These are phyloP conservation scores for Spodoptera frugiperda DNA, from an alignment of 1,140 invertebrate genomes.

Conservation along the genomic window DNA sequence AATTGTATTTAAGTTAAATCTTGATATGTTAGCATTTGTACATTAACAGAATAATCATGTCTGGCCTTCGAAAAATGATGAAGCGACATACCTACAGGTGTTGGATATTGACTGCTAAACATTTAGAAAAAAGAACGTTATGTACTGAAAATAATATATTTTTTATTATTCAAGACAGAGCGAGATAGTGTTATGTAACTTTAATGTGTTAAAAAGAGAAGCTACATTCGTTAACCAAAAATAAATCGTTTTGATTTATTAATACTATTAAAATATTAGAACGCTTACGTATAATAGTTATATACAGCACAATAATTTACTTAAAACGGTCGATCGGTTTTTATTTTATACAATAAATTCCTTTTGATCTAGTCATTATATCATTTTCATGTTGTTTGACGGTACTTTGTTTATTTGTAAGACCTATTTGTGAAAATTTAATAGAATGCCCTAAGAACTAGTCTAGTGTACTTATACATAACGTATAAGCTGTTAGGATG, in stretches of 20 bases:
- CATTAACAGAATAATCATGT: neutral
- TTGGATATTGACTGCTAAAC: slow-evolving; percentile 20
- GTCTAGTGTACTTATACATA: slow-evolving; percentile 16
- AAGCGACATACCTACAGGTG: too few relatives aligned
- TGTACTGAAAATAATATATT: neutral
- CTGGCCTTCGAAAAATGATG: neutral
- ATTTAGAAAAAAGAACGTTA: too few relatives aligned
- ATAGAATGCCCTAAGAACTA: neutral
- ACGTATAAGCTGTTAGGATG: neutral
- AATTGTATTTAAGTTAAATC: too few relatives aligned
- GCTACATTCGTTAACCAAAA: too few relatives aligned
- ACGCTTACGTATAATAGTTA: too few relatives aligned
- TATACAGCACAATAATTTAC: neutral
- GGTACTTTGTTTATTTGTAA: neutral
- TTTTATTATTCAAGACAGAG: neutral
- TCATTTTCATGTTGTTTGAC: neutral
- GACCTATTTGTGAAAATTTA: neutral
- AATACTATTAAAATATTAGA: neutral
- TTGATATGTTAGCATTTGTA: too few relatives aligned
- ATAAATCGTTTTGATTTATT: too few relatives aligned
- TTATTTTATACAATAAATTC: neutral
- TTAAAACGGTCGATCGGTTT: neutral
- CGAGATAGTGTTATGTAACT: neutral
- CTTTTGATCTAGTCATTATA: slow-evolving; percentile 4
- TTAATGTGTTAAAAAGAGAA: neutral